phyloP scores from a whole-genome alignment of 2,888 invertebrate genomes.

The Pachycephus smyrnensis region DNA sequence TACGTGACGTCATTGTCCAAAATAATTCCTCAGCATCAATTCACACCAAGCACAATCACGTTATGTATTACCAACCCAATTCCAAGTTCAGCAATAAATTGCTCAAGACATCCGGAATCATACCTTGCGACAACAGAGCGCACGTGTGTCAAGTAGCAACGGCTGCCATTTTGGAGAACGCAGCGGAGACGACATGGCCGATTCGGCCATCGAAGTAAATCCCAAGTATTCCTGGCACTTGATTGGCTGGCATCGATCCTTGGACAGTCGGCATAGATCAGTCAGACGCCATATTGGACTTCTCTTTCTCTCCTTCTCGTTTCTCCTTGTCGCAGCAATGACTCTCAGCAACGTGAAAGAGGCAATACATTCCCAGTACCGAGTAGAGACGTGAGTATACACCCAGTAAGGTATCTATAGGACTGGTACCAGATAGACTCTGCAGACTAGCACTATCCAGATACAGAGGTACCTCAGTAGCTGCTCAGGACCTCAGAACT shows the following conservation, averaged over 20 bases:
- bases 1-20: not conserved
- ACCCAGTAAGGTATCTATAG: not conserved
- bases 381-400: not conserved
- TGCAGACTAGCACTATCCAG: not conserved
- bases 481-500: not conserved
- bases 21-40: not conserved
- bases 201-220: constrained; percentile 12
- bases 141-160: not conserved
- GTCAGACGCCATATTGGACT: constrained; percentile 40
- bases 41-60: not conserved
- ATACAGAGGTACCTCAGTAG: not conserved
- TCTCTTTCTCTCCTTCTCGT: not conserved
- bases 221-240: constrained; percentile 28
- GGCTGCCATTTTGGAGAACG: not conserved
- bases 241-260: constrained; percentile 51
- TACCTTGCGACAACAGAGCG: not conserved
- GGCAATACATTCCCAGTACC: not conserved
- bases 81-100: not conserved
- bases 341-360: not conserved
- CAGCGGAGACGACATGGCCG: not conserved
- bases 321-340: constrained; percentile 52
- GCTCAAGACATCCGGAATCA: not conserved
- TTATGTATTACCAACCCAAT: not conserved
- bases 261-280: constrained; percentile 49
- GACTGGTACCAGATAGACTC: not conserved